phyloP scores from a whole-genome alignment of 2,888 invertebrate genomes.

The Megastigmus dorsalis region DNA sequence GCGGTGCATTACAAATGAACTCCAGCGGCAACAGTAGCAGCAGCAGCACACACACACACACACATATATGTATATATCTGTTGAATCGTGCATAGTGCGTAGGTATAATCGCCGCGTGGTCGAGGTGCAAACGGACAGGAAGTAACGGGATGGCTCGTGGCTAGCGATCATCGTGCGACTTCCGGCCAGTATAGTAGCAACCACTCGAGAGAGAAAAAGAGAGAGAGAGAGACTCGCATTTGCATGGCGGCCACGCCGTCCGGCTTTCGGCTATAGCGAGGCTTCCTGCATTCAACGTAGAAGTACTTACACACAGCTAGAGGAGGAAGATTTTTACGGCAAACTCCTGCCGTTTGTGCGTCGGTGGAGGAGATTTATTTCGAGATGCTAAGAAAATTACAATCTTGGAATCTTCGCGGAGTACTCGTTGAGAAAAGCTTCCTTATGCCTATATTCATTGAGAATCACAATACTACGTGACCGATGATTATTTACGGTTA shows the following conservation, averaged over 20 bases:
- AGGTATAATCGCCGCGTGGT: neutral
- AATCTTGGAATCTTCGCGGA: neutral
- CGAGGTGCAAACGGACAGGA: conserved; percentile 64
- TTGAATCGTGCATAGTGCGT: neutral
- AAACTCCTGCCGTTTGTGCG: neutral
- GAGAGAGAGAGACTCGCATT: conserved; percentile 32
- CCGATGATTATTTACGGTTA: neutral
- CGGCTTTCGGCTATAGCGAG: conserved; percentile 4
- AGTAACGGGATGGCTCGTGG: conserved; percentile 67
- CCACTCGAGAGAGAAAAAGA: neutral
- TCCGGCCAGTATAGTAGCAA: conserved; percentile 61
- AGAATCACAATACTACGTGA: too few relatives aligned
- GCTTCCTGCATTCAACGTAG: conserved; percentile 14
- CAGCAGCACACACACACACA: too few relatives aligned
- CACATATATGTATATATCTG: too few relatives aligned
- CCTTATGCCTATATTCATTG: neutral
- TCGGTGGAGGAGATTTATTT: neutral
- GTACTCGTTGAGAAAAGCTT: neutral
- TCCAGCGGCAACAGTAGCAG: neutral
- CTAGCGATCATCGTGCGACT: conserved; percentile 61
- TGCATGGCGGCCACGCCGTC: conserved; percentile 45
- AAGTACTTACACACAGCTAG: too few relatives aligned
- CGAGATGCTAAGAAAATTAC: neutral
- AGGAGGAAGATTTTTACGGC: neutral
- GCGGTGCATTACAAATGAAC: conserved; percentile 33